phyloP scores from a whole-genome alignment of 2,113 vertebrate genomes.

The Hystrix cristata region DNA sequence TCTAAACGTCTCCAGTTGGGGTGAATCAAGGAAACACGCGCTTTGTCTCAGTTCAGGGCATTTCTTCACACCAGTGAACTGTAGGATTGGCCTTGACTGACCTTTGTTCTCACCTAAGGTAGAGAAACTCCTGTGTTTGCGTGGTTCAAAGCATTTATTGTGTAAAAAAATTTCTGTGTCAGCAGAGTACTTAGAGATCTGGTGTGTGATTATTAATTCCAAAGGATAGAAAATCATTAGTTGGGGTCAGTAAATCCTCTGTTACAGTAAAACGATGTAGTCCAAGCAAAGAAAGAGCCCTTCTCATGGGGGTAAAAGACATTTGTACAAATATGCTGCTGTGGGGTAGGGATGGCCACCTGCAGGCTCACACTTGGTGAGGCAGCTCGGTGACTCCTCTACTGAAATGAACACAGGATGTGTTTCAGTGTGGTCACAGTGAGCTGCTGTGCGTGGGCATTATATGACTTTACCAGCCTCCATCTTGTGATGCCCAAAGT shows the following conservation, averaged over 20 bases:
- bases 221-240: constrained; percentile 71
- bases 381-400: not conserved
- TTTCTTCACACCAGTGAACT: not conserved
- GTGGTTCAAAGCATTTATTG: not conserved
- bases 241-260: constrained; percentile 27
- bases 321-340: not conserved
- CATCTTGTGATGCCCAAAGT: not conserved
- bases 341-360: not conserved
- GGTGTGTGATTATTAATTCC: constrained; percentile 55
- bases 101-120: not conserved
- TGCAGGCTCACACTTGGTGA: not conserved
- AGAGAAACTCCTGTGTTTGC: constrained; percentile 39
- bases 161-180: constrained; percentile 57
- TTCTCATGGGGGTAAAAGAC: not conserved
- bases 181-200: constrained; percentile 25
- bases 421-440: constrained; percentile 31
- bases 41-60: not conserved
- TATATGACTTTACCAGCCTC: not conserved
- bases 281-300: constrained; percentile 50
- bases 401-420: not conserved
- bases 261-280: constrained; percentile 15
- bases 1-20: not conserved
- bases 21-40: not conserved
- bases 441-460: not conserved
- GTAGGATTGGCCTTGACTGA: not conserved